A percentile compares a stretch with the other conserved stretches of the same genome.
These are phyloP conservation scores for Zaprionus vittiger DNA, from an alignment of 1,140 invertebrate genomes.

Conservation along the genomic window DNA sequence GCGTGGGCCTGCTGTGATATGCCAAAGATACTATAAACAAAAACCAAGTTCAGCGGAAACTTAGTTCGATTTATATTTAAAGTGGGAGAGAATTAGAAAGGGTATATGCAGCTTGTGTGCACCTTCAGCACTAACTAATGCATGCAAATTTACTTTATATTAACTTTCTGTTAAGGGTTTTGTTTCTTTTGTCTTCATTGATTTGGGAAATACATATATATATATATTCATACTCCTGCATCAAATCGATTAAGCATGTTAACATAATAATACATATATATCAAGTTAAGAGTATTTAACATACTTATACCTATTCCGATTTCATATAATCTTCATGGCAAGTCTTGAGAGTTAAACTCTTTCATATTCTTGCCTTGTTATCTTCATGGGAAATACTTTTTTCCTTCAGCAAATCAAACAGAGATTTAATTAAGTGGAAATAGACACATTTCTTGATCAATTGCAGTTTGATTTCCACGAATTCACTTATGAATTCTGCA, in stretches of 20 bases:
- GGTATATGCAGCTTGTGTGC: neutral
- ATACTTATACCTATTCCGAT: too few species aligned
- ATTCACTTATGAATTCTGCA: neutral
- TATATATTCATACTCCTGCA: too few species aligned
- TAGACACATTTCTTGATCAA: neutral
- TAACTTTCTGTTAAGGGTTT: too few species aligned
- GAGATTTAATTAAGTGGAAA: neutral
- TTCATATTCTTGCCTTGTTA: neutral
- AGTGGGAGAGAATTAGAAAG: neutral
- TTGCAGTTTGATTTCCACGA: constrained; percentile 4
- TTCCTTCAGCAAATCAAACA: neutral
- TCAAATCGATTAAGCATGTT: too few species aligned
- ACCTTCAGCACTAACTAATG: neutral
- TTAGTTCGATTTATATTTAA: neutral
- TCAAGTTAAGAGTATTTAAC: too few species aligned
- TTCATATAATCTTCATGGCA: too few species aligned
- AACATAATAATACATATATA: too few species aligned
- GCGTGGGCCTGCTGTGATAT: neutral
- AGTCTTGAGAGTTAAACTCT: too few species aligned
- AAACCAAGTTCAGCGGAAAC: neutral
- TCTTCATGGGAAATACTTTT: neutral
- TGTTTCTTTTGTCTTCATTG: too few species aligned
- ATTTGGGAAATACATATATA: too few species aligned
- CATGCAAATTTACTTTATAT: too few species aligned
- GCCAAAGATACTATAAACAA: neutral